These are phyloP conservation scores for Urocitellus parryii DNA, from an alignment of 2,113 vertebrate genomes.

Conservation along the genomic window DNA sequence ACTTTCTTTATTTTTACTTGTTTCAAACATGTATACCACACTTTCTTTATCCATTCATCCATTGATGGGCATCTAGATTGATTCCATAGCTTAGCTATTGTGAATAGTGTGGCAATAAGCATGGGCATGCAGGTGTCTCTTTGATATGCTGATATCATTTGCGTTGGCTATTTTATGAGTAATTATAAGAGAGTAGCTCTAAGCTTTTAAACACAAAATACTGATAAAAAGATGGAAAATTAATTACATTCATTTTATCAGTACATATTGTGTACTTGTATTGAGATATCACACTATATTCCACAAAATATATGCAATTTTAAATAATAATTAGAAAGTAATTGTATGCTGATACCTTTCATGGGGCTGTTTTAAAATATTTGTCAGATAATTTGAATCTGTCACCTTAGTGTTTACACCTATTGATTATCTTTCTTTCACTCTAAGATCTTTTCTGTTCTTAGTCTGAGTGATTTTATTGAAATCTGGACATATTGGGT, in stretches of 20 bases:
- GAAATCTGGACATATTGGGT: neutral
- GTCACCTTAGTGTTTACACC: neutral
- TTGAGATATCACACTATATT: neutral
- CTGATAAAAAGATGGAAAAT: neutral
- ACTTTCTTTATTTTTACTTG: neutral
- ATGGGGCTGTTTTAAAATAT: conserved; percentile 1
- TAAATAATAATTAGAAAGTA: neutral
- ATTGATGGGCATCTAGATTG: neutral
- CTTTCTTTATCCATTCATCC: neutral
- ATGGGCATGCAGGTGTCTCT: neutral
- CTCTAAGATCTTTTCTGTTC: neutral
- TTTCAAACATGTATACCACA: neutral
- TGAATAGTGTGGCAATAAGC: neutral
- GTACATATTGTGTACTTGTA: neutral
- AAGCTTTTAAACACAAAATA: neutral
- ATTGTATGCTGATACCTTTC: neutral
- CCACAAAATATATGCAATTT: neutral
- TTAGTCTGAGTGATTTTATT: neutral
- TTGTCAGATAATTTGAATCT: conserved; percentile 12
- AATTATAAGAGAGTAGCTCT: neutral
- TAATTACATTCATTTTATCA: neutral
- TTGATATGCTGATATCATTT: neutral
- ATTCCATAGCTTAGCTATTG: neutral
- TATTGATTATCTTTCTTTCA: conserved; percentile 35
- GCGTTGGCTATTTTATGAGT: neutral